Conservation (phyloP, 1,140 invertebrate species). For the Samia ricini region DNA sequence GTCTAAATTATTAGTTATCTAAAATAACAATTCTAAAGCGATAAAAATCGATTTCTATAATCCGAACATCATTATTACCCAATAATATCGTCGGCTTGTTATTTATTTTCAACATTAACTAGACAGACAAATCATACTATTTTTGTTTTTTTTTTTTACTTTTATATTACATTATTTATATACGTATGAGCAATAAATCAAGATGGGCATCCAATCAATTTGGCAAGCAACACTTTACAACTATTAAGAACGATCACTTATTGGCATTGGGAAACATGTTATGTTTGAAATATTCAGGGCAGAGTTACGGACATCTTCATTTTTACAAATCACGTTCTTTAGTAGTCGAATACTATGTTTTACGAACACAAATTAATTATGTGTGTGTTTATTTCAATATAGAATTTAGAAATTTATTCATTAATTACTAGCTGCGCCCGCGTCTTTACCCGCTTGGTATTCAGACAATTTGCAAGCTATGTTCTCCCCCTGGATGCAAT, state of each 20-base stretch:
- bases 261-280: slow-evolving; percentile 3
- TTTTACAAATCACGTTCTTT: neutral
- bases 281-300: neutral
- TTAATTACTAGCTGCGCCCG: neutral
- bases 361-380: neutral
- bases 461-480: too few species aligned
- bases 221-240: slow-evolving; percentile 5
- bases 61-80: neutral
- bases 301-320: slow-evolving; percentile 2
- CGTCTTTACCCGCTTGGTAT: too few species aligned
- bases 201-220: slow-evolving; percentile 9
- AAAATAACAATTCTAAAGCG: neutral
- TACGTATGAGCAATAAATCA: neutral
- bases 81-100: neutral
- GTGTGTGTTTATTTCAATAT: neutral
- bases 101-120: neutral
- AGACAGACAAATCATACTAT: neutral
- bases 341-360: neutral
- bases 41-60: neutral
- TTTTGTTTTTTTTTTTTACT: neutral
- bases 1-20: neutral
- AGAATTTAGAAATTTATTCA: neutral
- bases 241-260: slow-evolving; percentile 4
- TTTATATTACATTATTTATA: neutral
- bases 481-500: too few species aligned